Evolutionary conservation across 2,797 vertebrate species (phyloP).

Genomic region (Onychomys torridus): DNA sequence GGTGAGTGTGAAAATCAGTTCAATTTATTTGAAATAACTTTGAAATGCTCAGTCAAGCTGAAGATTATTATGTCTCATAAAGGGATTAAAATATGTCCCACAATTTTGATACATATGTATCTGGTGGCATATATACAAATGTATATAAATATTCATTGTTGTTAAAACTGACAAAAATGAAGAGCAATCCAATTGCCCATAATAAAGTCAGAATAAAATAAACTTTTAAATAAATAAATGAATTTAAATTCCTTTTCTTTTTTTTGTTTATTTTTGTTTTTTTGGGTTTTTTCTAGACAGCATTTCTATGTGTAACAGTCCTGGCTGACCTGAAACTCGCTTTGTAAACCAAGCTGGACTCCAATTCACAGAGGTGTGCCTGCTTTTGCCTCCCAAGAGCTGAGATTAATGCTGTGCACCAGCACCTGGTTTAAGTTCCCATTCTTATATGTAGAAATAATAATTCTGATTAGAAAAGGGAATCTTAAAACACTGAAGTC

Average conservation of each 20-base stretch:
- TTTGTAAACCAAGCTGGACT: not conserved
- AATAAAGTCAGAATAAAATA: not conserved
- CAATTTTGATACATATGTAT: not conserved
- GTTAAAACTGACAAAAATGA: not conserved
- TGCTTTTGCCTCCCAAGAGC: not conserved
- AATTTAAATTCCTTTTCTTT: not conserved
- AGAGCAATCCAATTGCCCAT: not conserved
- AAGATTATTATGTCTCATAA: not conserved
- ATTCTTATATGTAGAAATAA: not conserved
- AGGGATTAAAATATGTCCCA: not conserved
- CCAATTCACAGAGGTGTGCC: not conserved
- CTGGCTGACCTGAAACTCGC: not conserved
- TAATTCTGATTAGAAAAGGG: not conserved
- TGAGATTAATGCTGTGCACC: not conserved
- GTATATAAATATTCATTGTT: not conserved
- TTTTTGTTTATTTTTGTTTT: not conserved
- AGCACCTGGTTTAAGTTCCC: not conserved
- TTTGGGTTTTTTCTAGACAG: not conserved
- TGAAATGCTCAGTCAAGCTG: not conserved
- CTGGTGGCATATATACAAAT: not conserved
- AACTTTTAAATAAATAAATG: not conserved
- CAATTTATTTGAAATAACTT: constrained; percentile 10
- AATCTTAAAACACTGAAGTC: not conserved
- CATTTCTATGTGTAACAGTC: not conserved
- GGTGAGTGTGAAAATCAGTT: not conserved